Conservation (phyloP, 2,888 invertebrate species). For the Xestoiulus laeticollis region DNA sequence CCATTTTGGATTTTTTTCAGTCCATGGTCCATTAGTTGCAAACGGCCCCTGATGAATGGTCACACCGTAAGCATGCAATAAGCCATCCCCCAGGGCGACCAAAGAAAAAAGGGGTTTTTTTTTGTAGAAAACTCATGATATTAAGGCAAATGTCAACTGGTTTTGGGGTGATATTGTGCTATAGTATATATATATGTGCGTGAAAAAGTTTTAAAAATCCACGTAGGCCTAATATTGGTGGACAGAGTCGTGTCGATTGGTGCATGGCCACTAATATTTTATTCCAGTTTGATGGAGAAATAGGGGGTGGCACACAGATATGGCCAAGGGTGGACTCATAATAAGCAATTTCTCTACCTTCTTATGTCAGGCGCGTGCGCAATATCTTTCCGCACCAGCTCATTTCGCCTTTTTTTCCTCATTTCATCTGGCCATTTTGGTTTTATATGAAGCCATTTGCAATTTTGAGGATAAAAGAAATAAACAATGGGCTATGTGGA, state of each 20-base stretch:
- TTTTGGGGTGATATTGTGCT: not conserved
- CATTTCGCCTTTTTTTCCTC: conserved; percentile 45
- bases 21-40: conserved; percentile 41
- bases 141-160: conserved; percentile 48
- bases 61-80: conserved; percentile 40
- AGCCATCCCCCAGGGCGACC: not conserved
- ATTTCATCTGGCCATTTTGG: conserved; percentile 50
- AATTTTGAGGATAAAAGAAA: conserved; percentile 51
- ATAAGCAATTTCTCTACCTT: conserved; percentile 42
- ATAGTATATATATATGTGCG: conserved; percentile 10
- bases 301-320: conserved; percentile 1
- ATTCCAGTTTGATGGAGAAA: conserved; percentile 48
- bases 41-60: conserved; percentile 48
- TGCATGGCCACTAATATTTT: conserved; percentile 48
- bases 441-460: conserved; percentile 52
- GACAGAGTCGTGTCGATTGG: conserved; percentile 42
- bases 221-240: conserved; percentile 20
- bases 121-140: conserved; percentile 45
- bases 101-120: not conserved
- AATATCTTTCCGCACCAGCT: conserved; percentile 44
- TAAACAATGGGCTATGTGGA: conserved; percentile 48
- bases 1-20: not conserved
- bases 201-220: conserved; percentile 51
- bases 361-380: not conserved
- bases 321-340: conserved; percentile 32